Evolutionary conservation across 1,140 invertebrate species (phyloP).

Genomic region (Drosophila neocordata): DNA sequence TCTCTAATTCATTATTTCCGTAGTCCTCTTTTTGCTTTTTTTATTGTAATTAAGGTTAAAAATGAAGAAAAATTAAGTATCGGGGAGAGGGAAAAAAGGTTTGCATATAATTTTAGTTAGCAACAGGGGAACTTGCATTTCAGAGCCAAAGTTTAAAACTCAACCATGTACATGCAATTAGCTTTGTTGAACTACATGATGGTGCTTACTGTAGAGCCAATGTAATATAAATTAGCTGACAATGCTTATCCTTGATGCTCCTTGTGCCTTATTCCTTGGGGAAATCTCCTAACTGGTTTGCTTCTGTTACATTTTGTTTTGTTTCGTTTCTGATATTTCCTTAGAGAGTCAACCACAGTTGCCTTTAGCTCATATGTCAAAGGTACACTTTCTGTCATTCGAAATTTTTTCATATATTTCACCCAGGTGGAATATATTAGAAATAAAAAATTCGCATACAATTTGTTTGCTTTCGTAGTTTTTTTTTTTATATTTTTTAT

Average conservation of each 20-base stretch:
- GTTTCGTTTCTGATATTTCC: not conserved
- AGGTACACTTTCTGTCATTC: slow-evolving; percentile 28
- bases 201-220: slow-evolving; percentile 28
- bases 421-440: slow-evolving; percentile 10
- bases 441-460: not conserved
- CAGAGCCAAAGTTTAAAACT: slow-evolving; percentile 37
- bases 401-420: slow-evolving; percentile 43
- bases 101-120: slow-evolving; percentile 6
- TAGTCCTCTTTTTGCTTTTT: too few species aligned
- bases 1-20: too few species aligned
- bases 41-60: too few species aligned
- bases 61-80: not conserved
- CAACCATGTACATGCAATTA: slow-evolving; percentile 63
- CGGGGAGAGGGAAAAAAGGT: slow-evolving; percentile 11
- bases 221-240: slow-evolving; percentile 65
- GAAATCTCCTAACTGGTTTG: not conserved
- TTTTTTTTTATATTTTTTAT: not conserved
- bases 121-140: not conserved
- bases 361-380: slow-evolving; percentile 11
- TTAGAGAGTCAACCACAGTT: slow-evolving; percentile 15
- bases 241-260: slow-evolving; percentile 1
- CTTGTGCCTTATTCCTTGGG: not conserved
- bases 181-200: slow-evolving; percentile 19
- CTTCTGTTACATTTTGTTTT: not conserved
- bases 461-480: slow-evolving; percentile 5